These are phyloP conservation scores for Anser cygnoides DNA, from an alignment of 2,113 vertebrate genomes.

Conservation along the genomic window DNA sequence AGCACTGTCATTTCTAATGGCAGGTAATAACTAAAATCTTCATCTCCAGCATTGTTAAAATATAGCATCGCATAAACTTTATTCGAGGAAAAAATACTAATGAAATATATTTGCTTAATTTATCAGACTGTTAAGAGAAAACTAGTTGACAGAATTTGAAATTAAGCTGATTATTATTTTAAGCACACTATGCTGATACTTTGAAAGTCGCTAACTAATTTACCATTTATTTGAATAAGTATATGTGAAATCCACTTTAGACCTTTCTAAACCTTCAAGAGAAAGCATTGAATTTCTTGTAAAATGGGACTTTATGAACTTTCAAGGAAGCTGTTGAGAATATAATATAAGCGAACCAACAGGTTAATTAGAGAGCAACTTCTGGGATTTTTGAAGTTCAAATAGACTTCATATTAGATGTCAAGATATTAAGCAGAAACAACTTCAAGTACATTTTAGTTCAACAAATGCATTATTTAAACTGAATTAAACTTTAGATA, in stretches of 20 bases:
- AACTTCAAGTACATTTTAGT: neutral
- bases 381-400: neutral
- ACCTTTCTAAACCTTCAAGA: neutral
- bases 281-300: neutral
- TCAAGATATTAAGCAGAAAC: neutral
- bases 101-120: neutral
- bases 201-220: neutral
- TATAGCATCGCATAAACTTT: neutral
- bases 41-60: neutral
- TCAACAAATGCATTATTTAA: neutral
- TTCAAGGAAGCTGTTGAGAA: neutral
- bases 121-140: constrained; percentile 44
- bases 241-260: neutral
- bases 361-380: neutral
- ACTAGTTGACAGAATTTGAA: constrained; percentile 25
- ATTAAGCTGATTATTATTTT: constrained; percentile 46
- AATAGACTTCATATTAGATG: neutral
- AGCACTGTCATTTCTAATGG: constrained; percentile 15
- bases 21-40: constrained; percentile 41
- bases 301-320: neutral
- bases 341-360: neutral
- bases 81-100: neutral
- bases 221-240: neutral
- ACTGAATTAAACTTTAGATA: neutral
- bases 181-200: neutral